Percentiles rank a stretch among this genome's conserved stretches.
Conservation (phyloP, 1,140 invertebrate genomes). For the Zaprionus vittiger region DNA sequence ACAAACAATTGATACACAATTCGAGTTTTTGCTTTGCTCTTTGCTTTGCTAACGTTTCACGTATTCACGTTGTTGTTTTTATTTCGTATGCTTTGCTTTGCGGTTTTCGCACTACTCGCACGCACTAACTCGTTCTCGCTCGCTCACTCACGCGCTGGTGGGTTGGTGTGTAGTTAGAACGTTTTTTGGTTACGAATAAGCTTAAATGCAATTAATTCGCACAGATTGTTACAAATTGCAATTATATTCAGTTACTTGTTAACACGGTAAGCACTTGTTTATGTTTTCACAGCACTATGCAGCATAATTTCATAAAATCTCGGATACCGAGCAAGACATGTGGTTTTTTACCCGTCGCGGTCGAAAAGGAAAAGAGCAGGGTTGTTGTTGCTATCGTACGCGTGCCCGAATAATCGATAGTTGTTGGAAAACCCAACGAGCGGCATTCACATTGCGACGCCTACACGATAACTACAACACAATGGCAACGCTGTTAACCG, state of each 20-base stretch:
- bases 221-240: slow-evolving; percentile 60
- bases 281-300: slow-evolving; percentile 75
- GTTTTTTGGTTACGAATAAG: slow-evolving; percentile 69
- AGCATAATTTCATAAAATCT: slow-evolving; percentile 82
- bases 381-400: slow-evolving; percentile 28
- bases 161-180: slow-evolving; percentile 58
- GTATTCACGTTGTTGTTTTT: slow-evolving; percentile 59
- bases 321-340: slow-evolving; percentile 82
- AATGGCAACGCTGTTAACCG: slow-evolving; percentile 22
- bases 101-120: slow-evolving; percentile 59
- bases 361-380: slow-evolving; percentile 80
- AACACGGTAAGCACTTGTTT: slow-evolving; percentile 63
- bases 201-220: slow-evolving; percentile 53
- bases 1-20: slow-evolving; percentile 53
- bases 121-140: slow-evolving; percentile 48
- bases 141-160: slow-evolving; percentile 69
- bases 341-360: slow-evolving; percentile 79
- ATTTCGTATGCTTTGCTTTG: slow-evolving; percentile 66
- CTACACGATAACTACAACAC: neutral
- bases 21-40: slow-evolving; percentile 47
- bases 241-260: slow-evolving; percentile 61
- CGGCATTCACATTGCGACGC: slow-evolving; percentile 9
- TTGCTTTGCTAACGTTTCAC: slow-evolving; percentile 55
- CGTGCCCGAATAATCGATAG: slow-evolving; percentile 13
- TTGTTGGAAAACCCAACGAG: slow-evolving; percentile 4